Evolutionary conservation across 2,113 vertebrate genomes (phyloP).

Genomic region (Macrotis lagotis): DNA sequence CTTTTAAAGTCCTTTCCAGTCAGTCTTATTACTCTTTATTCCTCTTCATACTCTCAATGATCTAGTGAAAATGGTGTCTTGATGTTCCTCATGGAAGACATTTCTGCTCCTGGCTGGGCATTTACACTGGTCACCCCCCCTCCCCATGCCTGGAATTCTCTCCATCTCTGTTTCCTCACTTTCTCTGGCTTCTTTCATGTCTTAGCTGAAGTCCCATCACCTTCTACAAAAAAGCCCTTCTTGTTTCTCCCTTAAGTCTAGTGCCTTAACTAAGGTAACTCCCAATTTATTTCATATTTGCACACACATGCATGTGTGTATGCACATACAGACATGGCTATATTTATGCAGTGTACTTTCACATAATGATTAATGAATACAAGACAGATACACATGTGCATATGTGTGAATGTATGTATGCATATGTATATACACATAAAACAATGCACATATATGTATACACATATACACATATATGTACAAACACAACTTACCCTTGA

Average conservation of each 20-base stretch:
- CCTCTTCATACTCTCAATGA: not conserved
- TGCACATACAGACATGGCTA: no score
- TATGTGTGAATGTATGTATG: not conserved
- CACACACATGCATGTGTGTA: no score
- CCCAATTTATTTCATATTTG: no score
- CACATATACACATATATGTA: not conserved
- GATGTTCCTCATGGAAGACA: not conserved
- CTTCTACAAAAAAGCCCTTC: not conserved
- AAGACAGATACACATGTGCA: not conserved
- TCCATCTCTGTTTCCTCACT: not conserved
- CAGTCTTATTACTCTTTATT: not conserved
- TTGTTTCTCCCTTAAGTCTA: no score
- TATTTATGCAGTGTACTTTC: no score
- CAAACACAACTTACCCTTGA: not conserved
- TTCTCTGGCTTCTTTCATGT: not conserved
- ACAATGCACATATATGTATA: no score
- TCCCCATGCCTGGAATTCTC: not conserved
- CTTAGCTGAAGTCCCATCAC: not conserved
- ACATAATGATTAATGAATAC: no score
- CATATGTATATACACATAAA: no score
- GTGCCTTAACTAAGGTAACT: no score
- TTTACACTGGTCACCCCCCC: not conserved
- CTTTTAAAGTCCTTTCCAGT: not conserved
- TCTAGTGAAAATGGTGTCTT: not conserved
- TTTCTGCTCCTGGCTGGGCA: not conserved